Base-by-base conservation (phyloP, 2,113 vertebrate genomes). In the Ochotona curzoniae region DNA sequence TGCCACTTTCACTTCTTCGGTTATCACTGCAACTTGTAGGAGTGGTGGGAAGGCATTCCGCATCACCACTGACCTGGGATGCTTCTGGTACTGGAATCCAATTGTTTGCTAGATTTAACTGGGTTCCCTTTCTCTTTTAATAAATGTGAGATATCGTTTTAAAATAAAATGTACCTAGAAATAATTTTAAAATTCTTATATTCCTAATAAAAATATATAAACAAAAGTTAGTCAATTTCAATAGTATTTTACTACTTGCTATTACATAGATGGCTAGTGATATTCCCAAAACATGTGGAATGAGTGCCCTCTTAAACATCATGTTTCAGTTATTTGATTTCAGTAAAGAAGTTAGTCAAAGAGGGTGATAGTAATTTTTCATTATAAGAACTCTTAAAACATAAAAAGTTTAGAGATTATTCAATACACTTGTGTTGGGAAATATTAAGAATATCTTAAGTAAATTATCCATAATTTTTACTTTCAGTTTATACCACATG, bases 81-180 rank as follows among this genome's bases (percentile, higher is more conserved):
- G 54, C 17, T 57, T 57, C 54, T 20, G 54, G 17, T 57, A 17
- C 54, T 57, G 18, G 54, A 57, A 57, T 6, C 54, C 6, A 17
- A 17, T 18, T 57, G 14, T 18, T 57, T 57, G 54, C 54, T 57
- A 57, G 18, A 57, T 57, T 57, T 57, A 15, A 57, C 54, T 57
- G 54, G 54, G 18, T 18, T 57, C 54, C 14, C 4, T 57, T 57
- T 18, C 13, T 57, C 54, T 57, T 57, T 57, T 57, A 57, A 20
- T 18, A 57, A 57, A 57, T 94, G 23, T 11, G 79, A 95, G 49
- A n/a, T 60, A 60, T 54, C 80, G 70, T 63, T 92, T n/a, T 69
- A 75, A 89, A 94, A 12, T 35, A 63, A 95, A 90, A 88, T 1
- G 67, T 32, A 85, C 23, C 83, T 74, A 25, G 61, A 95, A 95